Evolutionary conservation across 2,888 invertebrate genomes (phyloP).

Genomic region (Drosophila algonquin): DNA sequence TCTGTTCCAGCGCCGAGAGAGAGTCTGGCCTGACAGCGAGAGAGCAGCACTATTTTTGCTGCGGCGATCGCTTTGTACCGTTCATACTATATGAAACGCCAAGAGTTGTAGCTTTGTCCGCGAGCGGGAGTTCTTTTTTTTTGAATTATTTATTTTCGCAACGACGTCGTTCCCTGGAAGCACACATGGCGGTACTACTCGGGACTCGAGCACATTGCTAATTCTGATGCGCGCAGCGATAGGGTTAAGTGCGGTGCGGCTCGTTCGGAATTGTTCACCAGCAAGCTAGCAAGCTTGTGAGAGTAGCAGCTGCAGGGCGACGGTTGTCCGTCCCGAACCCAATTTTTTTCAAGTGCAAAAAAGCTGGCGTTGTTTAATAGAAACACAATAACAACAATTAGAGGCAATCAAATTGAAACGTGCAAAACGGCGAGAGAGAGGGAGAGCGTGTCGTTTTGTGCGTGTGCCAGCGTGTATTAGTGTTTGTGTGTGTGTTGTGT

Average conservation of each 20-base stretch:
- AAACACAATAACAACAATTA: constrained; percentile 22
- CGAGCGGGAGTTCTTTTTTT: constrained; percentile 39
- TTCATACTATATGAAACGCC: background rate
- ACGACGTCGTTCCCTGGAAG: constrained; percentile 25
- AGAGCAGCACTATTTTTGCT: background rate
- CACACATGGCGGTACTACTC: constrained; percentile 25
- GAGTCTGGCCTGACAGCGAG: background rate
- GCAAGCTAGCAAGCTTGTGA: background rate
- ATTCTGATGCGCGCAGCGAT: background rate
- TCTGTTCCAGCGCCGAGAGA: background rate
- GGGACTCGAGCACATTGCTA: constrained; percentile 1
- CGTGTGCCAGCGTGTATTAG: constrained; percentile 10
- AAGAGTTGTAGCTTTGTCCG: constrained; percentile 16
- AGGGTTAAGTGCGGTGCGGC: background rate
- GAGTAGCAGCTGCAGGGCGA: constrained; percentile 3
- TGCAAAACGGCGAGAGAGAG: constrained; percentile 26
- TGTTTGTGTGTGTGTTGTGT: constrained; percentile 28
- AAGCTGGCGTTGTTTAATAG: constrained; percentile 41
- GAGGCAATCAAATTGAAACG: constrained; percentile 30
- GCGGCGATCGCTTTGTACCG: constrained; percentile 5
- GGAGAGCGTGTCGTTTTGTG: constrained; percentile 17
- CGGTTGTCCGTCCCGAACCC: constrained; percentile 21
- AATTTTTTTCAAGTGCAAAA: constrained; percentile 31
- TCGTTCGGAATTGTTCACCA: background rate
- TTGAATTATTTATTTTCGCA: constrained; percentile 24